phyloP scores from a whole-genome alignment of 2,888 invertebrate genomes.

The Therioaphis trifolii region DNA sequence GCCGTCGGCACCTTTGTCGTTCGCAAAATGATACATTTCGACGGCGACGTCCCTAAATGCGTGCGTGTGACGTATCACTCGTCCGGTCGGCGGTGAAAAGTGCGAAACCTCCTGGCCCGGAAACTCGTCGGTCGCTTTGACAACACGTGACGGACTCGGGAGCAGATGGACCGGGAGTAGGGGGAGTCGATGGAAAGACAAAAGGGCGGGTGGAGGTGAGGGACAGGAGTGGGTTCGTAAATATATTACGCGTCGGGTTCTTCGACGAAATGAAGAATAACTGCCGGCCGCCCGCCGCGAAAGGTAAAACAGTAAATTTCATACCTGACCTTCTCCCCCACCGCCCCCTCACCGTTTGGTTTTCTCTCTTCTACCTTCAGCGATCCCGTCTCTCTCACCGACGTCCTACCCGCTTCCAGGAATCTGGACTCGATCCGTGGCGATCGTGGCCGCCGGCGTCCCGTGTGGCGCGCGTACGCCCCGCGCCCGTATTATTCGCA shows the following conservation, averaged over 20 bases:
- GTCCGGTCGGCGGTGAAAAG: neutral
- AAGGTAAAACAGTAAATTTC: conserved; percentile 51
- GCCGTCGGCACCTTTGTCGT: no score
- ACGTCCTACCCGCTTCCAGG: neutral
- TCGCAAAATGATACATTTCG: no score
- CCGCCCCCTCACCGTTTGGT: neutral
- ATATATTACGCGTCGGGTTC: conserved; percentile 30
- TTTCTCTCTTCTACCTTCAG: no score
- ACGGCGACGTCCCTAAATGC: no score
- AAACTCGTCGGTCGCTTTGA: neutral
- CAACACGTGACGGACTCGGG: no score
- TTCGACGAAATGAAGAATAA: conserved; percentile 56
- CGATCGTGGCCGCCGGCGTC: conserved; percentile 4
- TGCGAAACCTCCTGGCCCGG: conserved; percentile 7
- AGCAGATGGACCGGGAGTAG: no score
- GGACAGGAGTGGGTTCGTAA: neutral
- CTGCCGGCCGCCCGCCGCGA: conserved; percentile 29
- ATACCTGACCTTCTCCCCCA: neutral
- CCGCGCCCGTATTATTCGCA: no score
- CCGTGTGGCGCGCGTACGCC: neutral
- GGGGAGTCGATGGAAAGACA: no score
- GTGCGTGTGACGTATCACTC: neutral
- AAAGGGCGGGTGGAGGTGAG: no score
- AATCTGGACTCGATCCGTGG: conserved; percentile 26
- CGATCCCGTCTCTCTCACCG: no score